Evolutionary conservation across 2,888 invertebrate genomes (phyloP).

Genomic region (Entomobrya proxima): DNA sequence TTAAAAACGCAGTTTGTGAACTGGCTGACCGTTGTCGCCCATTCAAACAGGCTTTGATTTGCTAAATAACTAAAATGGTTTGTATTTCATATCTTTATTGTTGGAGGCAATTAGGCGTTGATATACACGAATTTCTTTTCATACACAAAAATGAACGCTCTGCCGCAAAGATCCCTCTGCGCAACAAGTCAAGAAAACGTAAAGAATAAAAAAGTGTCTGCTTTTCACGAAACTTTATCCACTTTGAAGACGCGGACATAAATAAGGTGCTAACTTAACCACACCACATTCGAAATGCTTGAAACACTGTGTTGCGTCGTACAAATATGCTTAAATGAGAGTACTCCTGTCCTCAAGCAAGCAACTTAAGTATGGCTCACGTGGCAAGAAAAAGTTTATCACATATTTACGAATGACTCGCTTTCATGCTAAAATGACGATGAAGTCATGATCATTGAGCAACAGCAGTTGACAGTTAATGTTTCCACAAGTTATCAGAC

Average conservation of each 20-base stretch:
- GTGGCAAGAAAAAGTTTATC: conserved; percentile 27
- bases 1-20: conserved; percentile 6
- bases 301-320: conserved; percentile 7
- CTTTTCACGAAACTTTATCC: too few relatives aligned
- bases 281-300: conserved; percentile 18
- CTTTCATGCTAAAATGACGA: background rate
- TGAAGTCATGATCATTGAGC: conserved; percentile 24
- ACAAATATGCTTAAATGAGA: conserved; percentile 6
- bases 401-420: background rate
- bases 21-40: background rate
- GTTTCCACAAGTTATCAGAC: background rate
- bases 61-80: conserved; percentile 46
- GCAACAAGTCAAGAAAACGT: background rate
- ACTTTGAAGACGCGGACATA: background rate
- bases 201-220: background rate
- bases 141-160: background rate
- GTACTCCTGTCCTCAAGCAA: background rate
- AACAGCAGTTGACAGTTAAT: background rate
- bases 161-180: background rate
- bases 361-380: background rate
- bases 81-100: background rate
- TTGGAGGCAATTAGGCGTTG: background rate
- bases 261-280: conserved; percentile 45
- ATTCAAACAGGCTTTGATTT: conserved; percentile 12
- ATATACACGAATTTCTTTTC: background rate